Evolutionary conservation across 2,888 invertebrate genomes (phyloP), one percentile per base, ranked within the genome.

Genomic region (Papilio gigon): DNA sequence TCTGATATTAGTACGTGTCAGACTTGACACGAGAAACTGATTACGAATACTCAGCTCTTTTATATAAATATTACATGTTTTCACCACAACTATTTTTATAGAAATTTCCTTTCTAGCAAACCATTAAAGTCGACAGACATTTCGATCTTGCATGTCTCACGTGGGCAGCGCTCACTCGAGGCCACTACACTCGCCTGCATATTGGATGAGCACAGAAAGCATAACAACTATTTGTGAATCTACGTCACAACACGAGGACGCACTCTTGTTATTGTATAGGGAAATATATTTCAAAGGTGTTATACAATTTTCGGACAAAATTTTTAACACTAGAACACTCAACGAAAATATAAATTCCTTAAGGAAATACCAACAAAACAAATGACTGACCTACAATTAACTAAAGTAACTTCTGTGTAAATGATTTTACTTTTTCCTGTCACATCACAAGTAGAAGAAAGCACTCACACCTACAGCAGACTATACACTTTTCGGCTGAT

Each of bases 141-240:
- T 17, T 17, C 25, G 1, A 27, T 27, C 30, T 8, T 56, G 30
- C 9, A 30, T 3, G 2, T 53, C 53, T 56, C 25, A n/a, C 30
- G 30, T 27, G 30, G 53, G n/a, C 53, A 56, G 17, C 30, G 1
- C 27, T 30, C 53, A 56, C 53, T 30, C 9, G 30, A 56, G 30
- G 62, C 35, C 63, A 58, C 68, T 68, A 33, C 14, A 27, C 33
- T 37, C 25, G 35, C 47, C 63, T 59, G 35, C 68, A 68, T 68
- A 68, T 68, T 68, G 58, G 20, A 68, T 68, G 63, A 59, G 68
- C 27, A 47, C 53, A 62, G 12, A 58, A 44, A 42, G 25, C 40
- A 47, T 27, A n/a, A 58, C 56, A 37, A 68, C 33, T 56, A 53
- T 60, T 37, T 60, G 60, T 40, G 40, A 37, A 60, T 33, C 12